These are phyloP conservation scores for Engraulis encrasicolus DNA, from an alignment of 2,113 vertebrate species.

Conservation along the genomic window DNA sequence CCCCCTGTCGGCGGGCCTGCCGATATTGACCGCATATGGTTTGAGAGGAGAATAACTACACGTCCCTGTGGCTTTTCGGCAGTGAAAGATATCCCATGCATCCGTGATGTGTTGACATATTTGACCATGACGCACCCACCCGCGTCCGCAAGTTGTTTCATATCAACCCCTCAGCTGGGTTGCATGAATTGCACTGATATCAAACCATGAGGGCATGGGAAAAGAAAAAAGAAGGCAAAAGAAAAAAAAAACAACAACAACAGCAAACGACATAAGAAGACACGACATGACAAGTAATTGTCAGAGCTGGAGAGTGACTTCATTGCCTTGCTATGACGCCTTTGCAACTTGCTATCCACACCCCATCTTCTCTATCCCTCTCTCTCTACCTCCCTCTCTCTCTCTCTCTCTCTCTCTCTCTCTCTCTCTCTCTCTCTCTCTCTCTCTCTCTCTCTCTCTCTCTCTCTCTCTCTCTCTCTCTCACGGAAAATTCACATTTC, in stretches of 20 bases:
- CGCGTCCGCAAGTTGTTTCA: neutral
- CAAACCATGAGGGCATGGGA: neutral
- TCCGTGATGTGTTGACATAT: neutral
- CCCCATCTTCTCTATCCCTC: too few relatives aligned
- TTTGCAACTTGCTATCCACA: neutral
- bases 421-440: too few relatives aligned
- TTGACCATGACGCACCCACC: neutral
- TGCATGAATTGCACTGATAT: neutral
- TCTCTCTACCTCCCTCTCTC: too few relatives aligned
- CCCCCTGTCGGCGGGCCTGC: too few relatives aligned
- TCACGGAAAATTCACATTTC: neutral
- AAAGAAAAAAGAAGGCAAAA: neutral
- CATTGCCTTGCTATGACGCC: neutral
- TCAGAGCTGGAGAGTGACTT: neutral
- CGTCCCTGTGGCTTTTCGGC: neutral
- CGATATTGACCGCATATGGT: neutral
- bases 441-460: too few relatives aligned
- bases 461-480: too few relatives aligned
- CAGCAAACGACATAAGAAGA: neutral
- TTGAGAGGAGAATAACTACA: neutral
- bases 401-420: too few relatives aligned
- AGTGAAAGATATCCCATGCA: neutral
- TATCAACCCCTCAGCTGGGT: neutral
- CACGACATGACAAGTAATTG: neutral
- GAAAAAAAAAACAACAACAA: neutral